Evolutionary conservation across 2,113 vertebrate species (phyloP).

Genomic region (Piprites chloris): DNA sequence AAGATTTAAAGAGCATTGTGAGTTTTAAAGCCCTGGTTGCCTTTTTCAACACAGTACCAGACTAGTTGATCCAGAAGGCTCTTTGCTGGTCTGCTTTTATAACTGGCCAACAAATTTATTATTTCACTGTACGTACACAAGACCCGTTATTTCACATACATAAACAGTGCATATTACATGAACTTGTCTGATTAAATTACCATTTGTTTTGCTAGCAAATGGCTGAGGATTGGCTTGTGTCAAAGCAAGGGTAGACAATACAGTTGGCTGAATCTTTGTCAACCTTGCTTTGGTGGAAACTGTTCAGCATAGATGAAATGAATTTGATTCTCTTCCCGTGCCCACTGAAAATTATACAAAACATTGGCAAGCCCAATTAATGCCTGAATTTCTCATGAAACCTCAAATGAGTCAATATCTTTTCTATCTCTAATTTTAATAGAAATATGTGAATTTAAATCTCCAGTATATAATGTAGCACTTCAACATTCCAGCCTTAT

Average conservation of each 20-base stretch:
- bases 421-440: constrained; percentile 4
- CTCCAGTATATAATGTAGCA: accelerated
- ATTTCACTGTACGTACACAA: background rate
- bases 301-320: background rate
- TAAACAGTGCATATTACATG: background rate
- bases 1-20: background rate
- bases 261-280: background rate
- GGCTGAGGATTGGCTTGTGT: background rate
- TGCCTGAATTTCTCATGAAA: background rate
- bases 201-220: background rate
- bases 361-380: background rate
- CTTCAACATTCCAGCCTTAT: background rate
- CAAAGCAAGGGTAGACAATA: background rate
- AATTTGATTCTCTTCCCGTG: background rate
- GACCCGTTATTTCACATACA: background rate
- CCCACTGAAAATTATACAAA: background rate
- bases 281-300: background rate
- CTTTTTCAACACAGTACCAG: background rate
- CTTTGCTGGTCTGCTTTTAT: background rate
- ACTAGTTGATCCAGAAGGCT: background rate
- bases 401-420: background rate
- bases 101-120: background rate
- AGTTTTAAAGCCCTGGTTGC: background rate
- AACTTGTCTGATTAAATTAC: background rate
- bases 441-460: background rate